Base-by-base conservation (phyloP, 2,888 invertebrate genomes). In the Criorhina ranunculi region DNA sequence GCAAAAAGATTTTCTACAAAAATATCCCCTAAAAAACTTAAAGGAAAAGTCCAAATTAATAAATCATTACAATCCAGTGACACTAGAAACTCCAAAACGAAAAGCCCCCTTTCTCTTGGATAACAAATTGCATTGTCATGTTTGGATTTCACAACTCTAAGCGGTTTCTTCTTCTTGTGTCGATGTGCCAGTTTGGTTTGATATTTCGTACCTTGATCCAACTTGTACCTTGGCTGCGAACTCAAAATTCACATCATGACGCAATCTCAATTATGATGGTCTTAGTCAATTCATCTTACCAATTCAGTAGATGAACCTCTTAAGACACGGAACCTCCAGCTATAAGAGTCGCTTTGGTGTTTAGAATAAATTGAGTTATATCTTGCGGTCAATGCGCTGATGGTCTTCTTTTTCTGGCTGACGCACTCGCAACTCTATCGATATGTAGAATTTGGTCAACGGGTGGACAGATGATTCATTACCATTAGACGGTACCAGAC, bases 261-360 rank as follows among this genome's bases (percentile, higher is more conserved):
- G 57, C 17, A 24, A 57, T 35, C 11, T 11, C 15, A 17, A n/a
- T 24, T 31, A n/a, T 11, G 8, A 5, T 49, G 11, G 12, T n/a
- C 51, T 51, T 17, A 55, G 53, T 17, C 55, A 33, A 35, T 57
- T 57, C 24, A 0, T 9, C 42, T 40, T 29, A 29, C 5, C 64
- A 29, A 64, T 51, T 51, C 37, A 66, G 37, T 51, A 51, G 64
- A 33, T 37, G 19, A 49, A 62, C 64, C 64, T 49, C 64, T 64
- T 49, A 33, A 66, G 49, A 51, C 49, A 37, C 64, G 35, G 51
- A 66, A 37, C 57, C 35, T 37, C 24, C 9, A 35, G 0, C 12
- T 5, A 15, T 55, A 17, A 33, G 53, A 35, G 31, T 31, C 15
- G 33, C n/a, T n/a, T 46, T 3, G 17, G 11, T 2, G 9, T 46